phyloP scores from a whole-genome alignment of 2,113 vertebrate genomes.

The Bagarius yarrelli region DNA sequence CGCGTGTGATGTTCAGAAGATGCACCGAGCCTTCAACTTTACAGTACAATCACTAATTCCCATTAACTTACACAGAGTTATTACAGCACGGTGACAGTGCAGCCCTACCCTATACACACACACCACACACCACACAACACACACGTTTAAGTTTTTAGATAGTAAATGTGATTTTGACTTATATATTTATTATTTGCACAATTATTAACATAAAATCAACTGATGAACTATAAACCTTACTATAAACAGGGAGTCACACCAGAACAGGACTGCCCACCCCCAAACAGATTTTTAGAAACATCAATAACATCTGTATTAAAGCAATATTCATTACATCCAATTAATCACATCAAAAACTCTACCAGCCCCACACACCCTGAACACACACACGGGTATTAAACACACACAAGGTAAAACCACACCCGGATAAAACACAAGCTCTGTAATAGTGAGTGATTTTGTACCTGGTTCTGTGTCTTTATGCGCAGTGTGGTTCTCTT shows the following conservation, averaged over 20 bases:
- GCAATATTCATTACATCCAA: no score
- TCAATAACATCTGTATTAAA: no score
- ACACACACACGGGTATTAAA: neutral
- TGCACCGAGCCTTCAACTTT: constrained; percentile 85
- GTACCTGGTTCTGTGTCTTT: constrained; percentile 89
- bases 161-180: no score
- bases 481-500: constrained; percentile 85
- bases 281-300: no score
- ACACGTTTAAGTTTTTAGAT: no score
- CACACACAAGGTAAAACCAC: neutral
- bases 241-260: no score
- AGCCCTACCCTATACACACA: constrained; percentile 83
- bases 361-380: no score
- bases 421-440: neutral
- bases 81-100: constrained; percentile 89
- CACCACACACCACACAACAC: constrained; percentile 5
- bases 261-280: no score
- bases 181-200: no score
- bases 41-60: constrained; percentile 92
- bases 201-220: no score
- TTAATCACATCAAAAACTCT: no score
- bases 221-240: no score
- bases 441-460: neutral
- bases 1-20: constrained; percentile 85
- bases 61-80: constrained; percentile 89